Percentiles rank a stretch among this genome's conserved stretches.
Conservation (phyloP, 2,797 vertebrate genomes). For the Scyliorhinus canicula region DNA sequence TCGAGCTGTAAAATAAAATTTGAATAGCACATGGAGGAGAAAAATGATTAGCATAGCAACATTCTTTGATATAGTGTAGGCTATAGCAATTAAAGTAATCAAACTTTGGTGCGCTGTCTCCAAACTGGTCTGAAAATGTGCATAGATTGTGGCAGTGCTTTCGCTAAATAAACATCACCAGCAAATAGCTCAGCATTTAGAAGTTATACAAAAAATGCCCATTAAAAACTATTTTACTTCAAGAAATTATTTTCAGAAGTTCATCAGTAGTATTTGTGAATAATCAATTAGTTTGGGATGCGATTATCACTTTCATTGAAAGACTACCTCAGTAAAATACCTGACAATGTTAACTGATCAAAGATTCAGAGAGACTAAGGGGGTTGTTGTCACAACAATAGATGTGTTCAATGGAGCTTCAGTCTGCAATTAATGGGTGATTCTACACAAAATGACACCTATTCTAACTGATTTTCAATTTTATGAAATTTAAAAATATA, state of each 20-base stretch:
- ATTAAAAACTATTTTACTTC: neutral
- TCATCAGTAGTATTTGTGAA: neutral
- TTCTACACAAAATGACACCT: neutral
- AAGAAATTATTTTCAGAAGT: neutral
- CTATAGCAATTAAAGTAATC: neutral
- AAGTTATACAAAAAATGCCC: neutral
- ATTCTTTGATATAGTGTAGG: neutral
- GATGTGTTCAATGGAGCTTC: neutral
- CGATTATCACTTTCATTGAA: neutral
- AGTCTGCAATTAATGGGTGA: neutral
- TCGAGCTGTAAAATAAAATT: neutral
- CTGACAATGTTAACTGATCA: neutral
- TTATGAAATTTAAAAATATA: neutral
- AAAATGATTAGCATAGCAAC: neutral
- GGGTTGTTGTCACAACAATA: neutral
- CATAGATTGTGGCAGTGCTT: neutral
- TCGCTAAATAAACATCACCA: neutral
- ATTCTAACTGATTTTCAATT: neutral
- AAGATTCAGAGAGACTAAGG: neutral
- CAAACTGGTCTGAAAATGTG: neutral
- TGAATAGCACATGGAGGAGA: neutral
- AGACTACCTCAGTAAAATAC: neutral
- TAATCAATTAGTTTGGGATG: neutral
- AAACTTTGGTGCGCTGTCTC: neutral
- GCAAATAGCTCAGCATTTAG: neutral